Base-by-base conservation (phyloP, 2,113 vertebrate genomes). In the Pseudorectes ferrugineus region DNA sequence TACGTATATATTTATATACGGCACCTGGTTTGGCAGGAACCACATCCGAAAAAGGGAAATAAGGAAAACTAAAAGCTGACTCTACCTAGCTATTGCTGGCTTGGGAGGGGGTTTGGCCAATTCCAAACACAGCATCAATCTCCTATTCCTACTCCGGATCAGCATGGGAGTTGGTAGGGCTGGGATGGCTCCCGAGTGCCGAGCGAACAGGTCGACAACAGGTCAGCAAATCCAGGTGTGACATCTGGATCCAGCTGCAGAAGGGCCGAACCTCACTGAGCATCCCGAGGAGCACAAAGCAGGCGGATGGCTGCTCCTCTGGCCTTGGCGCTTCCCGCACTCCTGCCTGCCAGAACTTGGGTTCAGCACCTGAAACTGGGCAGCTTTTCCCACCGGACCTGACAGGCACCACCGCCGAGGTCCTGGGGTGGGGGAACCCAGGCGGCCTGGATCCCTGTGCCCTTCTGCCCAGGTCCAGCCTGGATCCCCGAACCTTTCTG, bases 11-110 rank as follows among this genome's bases (percentile, higher is more conserved):
- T 96, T 96, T 97, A 97, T 96, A 95, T 49, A 80, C 3, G 85
- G 91, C 95, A 97, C 96, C 96, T 97, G 95, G 93, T 77, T 92
- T 94, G 92, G 94, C 89, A 96, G 93, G 67, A 96, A 78, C 79
- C 46, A 92, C 88, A 91, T 94, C 92, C 59, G 55, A 92, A 89
- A 91, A 81, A 84, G 65, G 61, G 88, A 95, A 95, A 90, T 83
- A 65, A 59, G 85, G 90, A 57, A 92, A 93, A 86, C 55, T 46
- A 58, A 79, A 76, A 74, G 71, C 63, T 80, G 85, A 88, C 14
- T 83, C 77, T 89, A 91, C 94, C 94, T 91, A 87, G 55, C 54
- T 72, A 40, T 66, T 66, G 75, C 57, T 42, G 73, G 33, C 70
- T 88, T 48, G 31, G 72, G 73, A 71, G 21, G 21, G 49, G 36